Percentiles rank a stretch among this genome's conserved stretches.
Evolutionary conservation across 2,888 invertebrate genomes (phyloP).

Genomic region (Cheilosia pagana): DNA sequence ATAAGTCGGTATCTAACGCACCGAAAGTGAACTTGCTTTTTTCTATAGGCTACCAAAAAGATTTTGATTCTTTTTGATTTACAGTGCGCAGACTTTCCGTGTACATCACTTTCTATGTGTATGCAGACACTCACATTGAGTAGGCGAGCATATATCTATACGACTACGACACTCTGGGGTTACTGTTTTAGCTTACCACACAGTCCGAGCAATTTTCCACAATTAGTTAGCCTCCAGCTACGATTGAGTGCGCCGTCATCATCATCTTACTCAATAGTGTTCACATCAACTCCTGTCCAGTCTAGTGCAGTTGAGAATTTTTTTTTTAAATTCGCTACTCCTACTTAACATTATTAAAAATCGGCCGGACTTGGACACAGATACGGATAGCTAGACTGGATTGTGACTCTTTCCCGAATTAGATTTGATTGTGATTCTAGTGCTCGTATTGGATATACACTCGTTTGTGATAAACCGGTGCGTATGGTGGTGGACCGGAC

Average conservation of each 20-base stretch:
- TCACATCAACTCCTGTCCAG: constrained; percentile 17
- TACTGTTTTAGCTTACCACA: constrained; percentile 57
- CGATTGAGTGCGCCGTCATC: constrained; percentile 72
- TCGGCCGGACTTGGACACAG: constrained; percentile 22
- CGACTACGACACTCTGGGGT: constrained; percentile 48
- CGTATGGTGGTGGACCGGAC: constrained; percentile 20
- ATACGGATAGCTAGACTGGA: constrained; percentile 25
- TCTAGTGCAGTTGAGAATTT: constrained; percentile 40
- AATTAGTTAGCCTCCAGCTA: constrained; percentile 75
- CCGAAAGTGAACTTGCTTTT: constrained; percentile 13
- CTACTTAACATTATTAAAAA: constrained; percentile 41
- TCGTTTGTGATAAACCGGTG: constrained; percentile 34
- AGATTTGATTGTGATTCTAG: constrained; percentile 48
- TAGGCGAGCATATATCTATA: constrained; percentile 52
- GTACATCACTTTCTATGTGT: constrained; percentile 46
- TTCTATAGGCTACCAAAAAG: constrained; percentile 46
- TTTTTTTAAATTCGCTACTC: too few species aligned
- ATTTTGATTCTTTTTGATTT: constrained; percentile 41
- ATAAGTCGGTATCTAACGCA: constrained; percentile 30
- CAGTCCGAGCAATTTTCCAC: constrained; percentile 71
- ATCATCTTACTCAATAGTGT: constrained; percentile 37
- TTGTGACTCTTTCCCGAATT: constrained; percentile 34
- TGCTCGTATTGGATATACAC: constrained; percentile 9
- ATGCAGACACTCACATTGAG: constrained; percentile 26
- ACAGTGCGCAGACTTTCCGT: constrained; percentile 67